phyloP scores from a whole-genome alignment of 2,888 invertebrate species.

The Nymphalis c-album region DNA sequence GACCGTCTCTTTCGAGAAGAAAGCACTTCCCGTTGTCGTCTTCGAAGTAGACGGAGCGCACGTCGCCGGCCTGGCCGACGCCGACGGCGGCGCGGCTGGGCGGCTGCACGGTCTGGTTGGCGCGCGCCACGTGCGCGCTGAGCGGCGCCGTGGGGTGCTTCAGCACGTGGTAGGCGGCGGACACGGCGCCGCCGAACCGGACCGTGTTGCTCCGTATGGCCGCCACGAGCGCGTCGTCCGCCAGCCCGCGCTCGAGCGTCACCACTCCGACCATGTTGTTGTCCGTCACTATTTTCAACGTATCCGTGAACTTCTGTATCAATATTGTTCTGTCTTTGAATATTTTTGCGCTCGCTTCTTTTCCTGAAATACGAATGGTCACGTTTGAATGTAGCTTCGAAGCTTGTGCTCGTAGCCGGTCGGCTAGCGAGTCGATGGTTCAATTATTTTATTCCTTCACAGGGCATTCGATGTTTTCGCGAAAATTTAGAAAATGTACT shows the following conservation, averaged over 20 bases:
- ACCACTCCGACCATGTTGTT: slow-evolving; percentile 39
- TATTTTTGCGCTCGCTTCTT: slow-evolving; percentile 31
- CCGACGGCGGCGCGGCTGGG: slow-evolving; percentile 13
- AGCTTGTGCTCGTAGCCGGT: too few species aligned
- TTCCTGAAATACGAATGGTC: slow-evolving; percentile 32
- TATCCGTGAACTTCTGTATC: slow-evolving; percentile 30
- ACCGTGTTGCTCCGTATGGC: slow-evolving; percentile 28
- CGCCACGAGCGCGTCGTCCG: slow-evolving; percentile 30
- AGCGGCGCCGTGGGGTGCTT: slow-evolving; percentile 41
- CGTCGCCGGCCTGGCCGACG: slow-evolving; percentile 39
- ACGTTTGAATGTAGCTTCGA: neutral
- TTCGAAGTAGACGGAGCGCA: slow-evolving; percentile 32
- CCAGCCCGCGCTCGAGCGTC: slow-evolving; percentile 22
- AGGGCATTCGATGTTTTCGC: too few species aligned
- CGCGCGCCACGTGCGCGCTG: slow-evolving; percentile 35
- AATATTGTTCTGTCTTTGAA: slow-evolving; percentile 30
- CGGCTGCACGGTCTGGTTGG: slow-evolving; percentile 35
- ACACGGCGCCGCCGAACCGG: slow-evolving; percentile 37
- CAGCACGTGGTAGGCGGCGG: slow-evolving; percentile 39
- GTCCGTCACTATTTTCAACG: slow-evolving; percentile 26
- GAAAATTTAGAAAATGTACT: too few species aligned
- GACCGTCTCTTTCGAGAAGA: slow-evolving; percentile 39
- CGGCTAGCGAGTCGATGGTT: too few species aligned
- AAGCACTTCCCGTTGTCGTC: slow-evolving; percentile 27
- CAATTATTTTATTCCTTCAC: too few species aligned